Base-by-base conservation (phyloP, 2,113 vertebrate species). In the Emydura subglobosa region DNA sequence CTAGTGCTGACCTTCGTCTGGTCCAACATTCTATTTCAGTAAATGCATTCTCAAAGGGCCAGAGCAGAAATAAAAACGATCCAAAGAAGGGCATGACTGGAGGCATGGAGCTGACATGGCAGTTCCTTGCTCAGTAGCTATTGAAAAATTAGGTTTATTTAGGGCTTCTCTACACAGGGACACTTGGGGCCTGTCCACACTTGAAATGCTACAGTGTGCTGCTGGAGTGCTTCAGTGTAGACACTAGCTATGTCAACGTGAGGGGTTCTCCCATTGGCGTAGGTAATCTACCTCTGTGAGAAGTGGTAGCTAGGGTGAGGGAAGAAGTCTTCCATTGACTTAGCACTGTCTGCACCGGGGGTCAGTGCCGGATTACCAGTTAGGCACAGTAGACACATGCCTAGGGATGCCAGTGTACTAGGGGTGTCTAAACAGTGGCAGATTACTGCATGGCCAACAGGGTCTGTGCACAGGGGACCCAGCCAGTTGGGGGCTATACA, bases 1-100 rank as follows among this genome's bases (percentile, higher is more conserved):
- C 50, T 2, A 6, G 54, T 39, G 92, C 19, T 96, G 96, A 97
- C 96, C 97, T 97, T 97, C 97, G 76, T 76, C 74, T 10, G 68
- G 74, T 91, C 85, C 82, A 29, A 68, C 10, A 82, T 92, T 95
- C 94, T 96, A 83, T 96, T 97, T 94, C 95, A 79, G 92, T 93
- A 59, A 91, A 80, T 2, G 84, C 90, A 95, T 93, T 74, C 44
- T 0, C 29, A 1, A 80, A 83, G 91, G 92, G 92, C 44, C 72
- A 59, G 85, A 76, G 91, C 29, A 13, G 80, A 54, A 94, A 94
- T 79, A 83, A 57, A 34, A 92, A 51, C 1, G 79, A 91, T 82
- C 79, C 0, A 0, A 79, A 74, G 89, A 94, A 96, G 76, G 85
- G 80, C 93, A n/a, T 0, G 65, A 76, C 50, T 16, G 82, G 90